phyloP scores from a whole-genome alignment of 2,113 vertebrate genomes.

The Beaufortia kweichowensis region DNA sequence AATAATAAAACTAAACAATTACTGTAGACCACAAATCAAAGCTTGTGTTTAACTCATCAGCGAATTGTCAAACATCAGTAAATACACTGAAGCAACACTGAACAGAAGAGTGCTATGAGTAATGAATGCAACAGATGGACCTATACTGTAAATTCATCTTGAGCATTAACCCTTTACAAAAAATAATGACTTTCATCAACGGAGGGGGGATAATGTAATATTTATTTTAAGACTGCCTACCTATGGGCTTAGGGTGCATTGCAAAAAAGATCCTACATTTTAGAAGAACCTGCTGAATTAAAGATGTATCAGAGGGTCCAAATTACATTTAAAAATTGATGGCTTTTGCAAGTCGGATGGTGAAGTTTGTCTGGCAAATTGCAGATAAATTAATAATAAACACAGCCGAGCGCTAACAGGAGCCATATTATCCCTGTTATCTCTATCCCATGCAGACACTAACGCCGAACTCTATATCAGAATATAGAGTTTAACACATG shows the following conservation, averaged over 20 bases:
- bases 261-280: constrained; percentile 13
- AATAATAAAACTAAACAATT: too few species aligned
- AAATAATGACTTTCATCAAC: background rate
- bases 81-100: too few species aligned
- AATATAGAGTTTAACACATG: constrained; percentile 8
- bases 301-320: constrained; percentile 20
- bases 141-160: too few species aligned
- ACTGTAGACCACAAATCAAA: too few species aligned
- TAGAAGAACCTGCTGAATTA: constrained; percentile 33
- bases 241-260: constrained; percentile 1
- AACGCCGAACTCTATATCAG: background rate
- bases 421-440: background rate
- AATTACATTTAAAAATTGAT: constrained; percentile 47
- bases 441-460: background rate
- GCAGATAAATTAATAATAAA: constrained; percentile 41
- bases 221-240: background rate
- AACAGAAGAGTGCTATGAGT: too few species aligned
- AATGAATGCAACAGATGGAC: too few species aligned
- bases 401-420: background rate
- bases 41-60: too few species aligned
- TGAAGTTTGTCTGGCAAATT: constrained; percentile 37
- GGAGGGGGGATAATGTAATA: background rate
- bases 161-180: background rate
- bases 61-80: too few species aligned
- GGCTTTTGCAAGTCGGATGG: constrained; percentile 31